phyloP scores from a whole-genome alignment of 2,797 vertebrate species.

The Oreonectes daqikongensis region DNA sequence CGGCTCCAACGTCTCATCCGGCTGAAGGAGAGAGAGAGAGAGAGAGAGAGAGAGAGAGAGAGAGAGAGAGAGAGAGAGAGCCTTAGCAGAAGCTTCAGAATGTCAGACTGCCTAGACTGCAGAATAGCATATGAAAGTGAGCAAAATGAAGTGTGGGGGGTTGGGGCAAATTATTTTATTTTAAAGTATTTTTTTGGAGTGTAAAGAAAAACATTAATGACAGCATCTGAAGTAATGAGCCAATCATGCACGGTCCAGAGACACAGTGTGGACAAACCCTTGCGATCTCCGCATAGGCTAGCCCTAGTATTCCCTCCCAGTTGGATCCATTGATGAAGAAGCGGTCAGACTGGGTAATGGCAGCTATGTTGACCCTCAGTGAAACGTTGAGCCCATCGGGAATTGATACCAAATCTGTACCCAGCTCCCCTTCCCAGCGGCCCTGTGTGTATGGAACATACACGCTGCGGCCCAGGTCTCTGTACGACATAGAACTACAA shows the following conservation, averaged over 20 bases:
- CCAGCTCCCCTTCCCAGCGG: slow-evolving; percentile 97
- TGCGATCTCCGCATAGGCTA: slow-evolving; percentile 95
- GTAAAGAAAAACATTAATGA: not conserved
- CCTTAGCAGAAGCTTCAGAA: not conserved
- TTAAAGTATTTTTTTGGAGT: no score
- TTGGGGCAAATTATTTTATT: no score
- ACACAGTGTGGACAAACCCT: slow-evolving; percentile 78
- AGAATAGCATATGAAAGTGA: no score
- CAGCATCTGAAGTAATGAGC: not conserved
- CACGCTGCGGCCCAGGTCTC: slow-evolving; percentile 88
- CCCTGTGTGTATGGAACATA: slow-evolving; percentile 99
- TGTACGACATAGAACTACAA: slow-evolving; percentile 86
- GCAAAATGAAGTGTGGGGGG: not conserved
- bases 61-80: slow-evolving; percentile 11
- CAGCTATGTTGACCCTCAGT: slow-evolving; percentile 93
- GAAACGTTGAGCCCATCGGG: slow-evolving; percentile 93
- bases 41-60: slow-evolving; percentile 26
- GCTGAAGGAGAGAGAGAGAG: slow-evolving; percentile 72
- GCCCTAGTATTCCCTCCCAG: slow-evolving; percentile 97
- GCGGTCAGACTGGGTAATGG: slow-evolving; percentile 95
- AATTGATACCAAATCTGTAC: slow-evolving; percentile 93
- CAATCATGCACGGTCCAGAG: not conserved
- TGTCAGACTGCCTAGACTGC: no score
- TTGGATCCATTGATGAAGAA: slow-evolving; percentile 99
- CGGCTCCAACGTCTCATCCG: slow-evolving; percentile 91